Evolutionary conservation across 2,797 vertebrate genomes (phyloP), one percentile per base, ranked within the genome.

Genomic region (Pseudochaenichthys georgianus): DNA sequence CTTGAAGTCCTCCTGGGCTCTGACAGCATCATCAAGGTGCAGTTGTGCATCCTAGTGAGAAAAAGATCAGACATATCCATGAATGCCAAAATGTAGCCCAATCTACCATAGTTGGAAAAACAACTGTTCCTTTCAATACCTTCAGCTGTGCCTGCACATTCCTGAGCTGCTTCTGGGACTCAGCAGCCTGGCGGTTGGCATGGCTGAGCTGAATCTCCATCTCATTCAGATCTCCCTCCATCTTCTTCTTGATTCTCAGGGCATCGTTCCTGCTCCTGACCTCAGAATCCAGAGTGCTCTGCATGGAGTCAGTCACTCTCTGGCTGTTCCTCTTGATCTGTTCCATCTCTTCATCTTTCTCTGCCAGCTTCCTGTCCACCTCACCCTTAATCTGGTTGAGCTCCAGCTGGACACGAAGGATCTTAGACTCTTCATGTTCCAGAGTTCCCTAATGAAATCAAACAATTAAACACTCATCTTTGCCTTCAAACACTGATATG

Each of bases 321-420:
- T 96, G 97, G 86, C 94, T 94, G 84, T 96, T 97, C 70, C 95
- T 95, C 90, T 97, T 96, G 48, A 97, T 89, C 87, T 96, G 96
- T n/a, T 97, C 95, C 1, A 96, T 96, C 90, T 97, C 96, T 77
- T 97, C 95, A 43, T 97, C 96, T 84, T 97, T 98, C 87, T 97
- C 96, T 9, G 94, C 91, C 47, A 94, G 84, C 82, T 95, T 97
- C 84, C 94, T 95, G 74, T 97, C 96, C 54, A 97, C 80, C 64
- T 97, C 96, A 64, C 95, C 93, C 78, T 97, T 98, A 41, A 96
- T 75, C 76, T 97, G 96, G 83, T 92, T 97, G 64, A 97, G 87
- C 80, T 97, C 97, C 78, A 98, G 90, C 58, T 97, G 96, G 55
- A 96, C 88, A 31, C 91, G 92, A 31, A 97, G 87, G 75, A 97